Evolutionary conservation across 2,888 invertebrate genomes (phyloP), one percentile per base, ranked within the genome.

Genomic region (Epirrhoe tristata): DNA sequence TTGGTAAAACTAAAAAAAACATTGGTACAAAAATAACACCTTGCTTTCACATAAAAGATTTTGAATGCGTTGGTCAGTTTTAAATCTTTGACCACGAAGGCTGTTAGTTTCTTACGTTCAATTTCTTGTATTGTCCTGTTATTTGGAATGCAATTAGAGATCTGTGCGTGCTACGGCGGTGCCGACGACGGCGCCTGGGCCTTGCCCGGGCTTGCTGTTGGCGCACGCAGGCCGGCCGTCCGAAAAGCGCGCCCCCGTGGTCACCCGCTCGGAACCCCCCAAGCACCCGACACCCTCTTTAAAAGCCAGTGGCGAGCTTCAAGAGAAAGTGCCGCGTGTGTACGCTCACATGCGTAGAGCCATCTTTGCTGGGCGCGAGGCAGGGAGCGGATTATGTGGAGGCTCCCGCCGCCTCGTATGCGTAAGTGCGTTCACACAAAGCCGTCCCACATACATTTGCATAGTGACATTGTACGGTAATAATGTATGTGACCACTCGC

Each of bases 231-330:
- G 74, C 36, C 81, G 80, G 79, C 81, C 80, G 75, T 79, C 79
- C 81, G 79, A 76, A 81, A 76, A 84, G 79, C 85, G 79, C 85
- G 81, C 86, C 75, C 86, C 94, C 94, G 92, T 94, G 94, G 94
- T 94, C 94, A 94, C 95, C 94, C 91, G 87, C 78, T 88, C 86
- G 90, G 88, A 90, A 90, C 91, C 81, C 81, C 81, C 87, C 87
- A 75, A 76, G 80, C 70, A 81, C 82, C 81, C 82, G 78, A 88
- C 91, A 86, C 91, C 93, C 92, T 89, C 91, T 92, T 93, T 92
- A 93, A 93, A 94, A 94, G 94, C 94, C 94, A 93, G 91, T 93
- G 93, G 93, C 93, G 93, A 93, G 94, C 93, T 94, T 91, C 93
- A 92, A 94, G 94, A 94, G 94, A 93, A 94, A 94, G 93, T 93